Evolutionary conservation across 2,888 invertebrate genomes (phyloP).

Genomic region (Drymonia ruficornis): DNA sequence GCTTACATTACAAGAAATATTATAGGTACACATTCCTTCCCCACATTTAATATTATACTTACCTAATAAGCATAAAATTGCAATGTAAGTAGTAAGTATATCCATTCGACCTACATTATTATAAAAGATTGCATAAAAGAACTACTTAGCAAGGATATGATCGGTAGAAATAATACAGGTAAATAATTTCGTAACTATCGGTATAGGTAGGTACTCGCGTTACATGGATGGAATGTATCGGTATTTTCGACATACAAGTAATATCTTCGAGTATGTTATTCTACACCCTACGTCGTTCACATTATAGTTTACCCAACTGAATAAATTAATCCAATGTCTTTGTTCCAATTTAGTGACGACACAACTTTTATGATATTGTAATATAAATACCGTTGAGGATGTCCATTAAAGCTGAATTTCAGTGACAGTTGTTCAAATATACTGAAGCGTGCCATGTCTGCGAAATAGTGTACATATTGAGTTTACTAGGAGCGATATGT

Average conservation of each 20-base stretch:
- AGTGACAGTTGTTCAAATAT: slow-evolving; percentile 71
- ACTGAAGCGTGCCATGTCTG: slow-evolving; percentile 65
- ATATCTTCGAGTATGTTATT: slow-evolving; percentile 8
- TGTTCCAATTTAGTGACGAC: slow-evolving; percentile 56
- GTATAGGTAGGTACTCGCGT: not conserved
- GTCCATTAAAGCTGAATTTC: slow-evolving; percentile 56
- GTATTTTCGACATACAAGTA: not conserved
- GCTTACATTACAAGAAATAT: slow-evolving; percentile 8
- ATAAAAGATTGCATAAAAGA: no score
- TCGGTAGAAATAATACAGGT: no score
- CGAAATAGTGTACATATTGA: slow-evolving; percentile 37
- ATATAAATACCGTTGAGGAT: slow-evolving; percentile 46
- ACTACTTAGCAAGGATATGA: no score
- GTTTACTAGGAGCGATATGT: slow-evolving; percentile 19
- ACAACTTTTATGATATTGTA: slow-evolving; percentile 37
- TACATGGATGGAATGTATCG: not conserved
- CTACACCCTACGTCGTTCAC: slow-evolving; percentile 12
- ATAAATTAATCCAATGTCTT: slow-evolving; percentile 66
- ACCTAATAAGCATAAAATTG: not conserved
- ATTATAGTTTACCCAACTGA: slow-evolving; percentile 58
- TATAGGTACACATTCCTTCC: not conserved
- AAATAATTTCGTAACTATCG: no score
- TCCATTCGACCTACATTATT: no score
- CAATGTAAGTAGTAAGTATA: not conserved
- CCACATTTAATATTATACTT: not conserved